Evolutionary conservation across 2,797 vertebrate species (phyloP).

Genomic region (Ibycter americanus): DNA sequence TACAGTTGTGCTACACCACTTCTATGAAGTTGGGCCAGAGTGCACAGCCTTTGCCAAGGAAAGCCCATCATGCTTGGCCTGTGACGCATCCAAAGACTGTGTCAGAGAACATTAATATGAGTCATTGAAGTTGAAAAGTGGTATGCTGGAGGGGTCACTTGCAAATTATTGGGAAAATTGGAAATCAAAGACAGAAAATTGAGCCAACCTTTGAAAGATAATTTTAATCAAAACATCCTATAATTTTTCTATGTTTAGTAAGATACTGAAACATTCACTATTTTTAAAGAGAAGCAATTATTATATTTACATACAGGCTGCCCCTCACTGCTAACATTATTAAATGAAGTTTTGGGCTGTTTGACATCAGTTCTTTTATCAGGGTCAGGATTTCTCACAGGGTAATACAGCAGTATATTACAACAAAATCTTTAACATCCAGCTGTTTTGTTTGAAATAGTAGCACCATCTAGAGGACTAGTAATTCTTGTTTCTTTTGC

Average conservation of each 20-base stretch:
- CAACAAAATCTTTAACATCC: not conserved
- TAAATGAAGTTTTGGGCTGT: not conserved
- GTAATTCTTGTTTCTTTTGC: not conserved
- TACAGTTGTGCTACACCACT: not conserved
- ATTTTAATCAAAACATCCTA: not conserved
- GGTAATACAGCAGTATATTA: not conserved
- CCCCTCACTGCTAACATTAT: not conserved
- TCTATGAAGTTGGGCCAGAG: not conserved
- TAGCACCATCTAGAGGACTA: slow-evolving; percentile 66
- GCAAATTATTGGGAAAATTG: not conserved
- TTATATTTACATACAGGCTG: not conserved
- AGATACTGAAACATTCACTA: not conserved
- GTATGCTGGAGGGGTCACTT: not conserved
- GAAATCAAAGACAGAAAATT: not conserved
- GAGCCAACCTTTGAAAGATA: not conserved
- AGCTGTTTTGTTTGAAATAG: slow-evolving; percentile 40
- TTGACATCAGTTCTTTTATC: not conserved
- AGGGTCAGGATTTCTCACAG: not conserved
- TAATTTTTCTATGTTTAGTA: not conserved
- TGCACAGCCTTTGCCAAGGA: not conserved
- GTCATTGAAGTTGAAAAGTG: not conserved
- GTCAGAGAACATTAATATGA: not conserved
- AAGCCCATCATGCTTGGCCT: not conserved
- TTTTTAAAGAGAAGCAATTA: not conserved
- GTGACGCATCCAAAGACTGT: not conserved